Evolutionary conservation across 2,113 vertebrate species (phyloP), one percentile per base, ranked within the genome.

Genomic region (Oreocharis arfaki): DNA sequence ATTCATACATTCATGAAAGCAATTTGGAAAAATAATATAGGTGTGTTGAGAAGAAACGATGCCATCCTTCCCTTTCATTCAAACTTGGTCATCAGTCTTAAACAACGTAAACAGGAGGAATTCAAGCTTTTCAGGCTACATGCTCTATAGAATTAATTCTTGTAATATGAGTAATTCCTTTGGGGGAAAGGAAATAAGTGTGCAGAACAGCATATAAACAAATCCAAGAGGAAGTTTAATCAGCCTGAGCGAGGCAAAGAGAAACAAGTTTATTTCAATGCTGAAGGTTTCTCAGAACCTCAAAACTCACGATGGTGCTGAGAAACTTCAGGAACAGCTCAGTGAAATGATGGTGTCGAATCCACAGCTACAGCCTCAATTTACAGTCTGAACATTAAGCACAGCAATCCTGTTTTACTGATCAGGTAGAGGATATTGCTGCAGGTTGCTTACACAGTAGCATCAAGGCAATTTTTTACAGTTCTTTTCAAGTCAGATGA

Each of bases 291-390:
- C 95, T 70, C 80, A 93, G 81, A 89, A 47, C 37, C 42, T 83
- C 78, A 94, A 75, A 84, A 82, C 63, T 56, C 77, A 93, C 22
- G 9, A 78, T 5, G n/a, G 77, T 87, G 64, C 95, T 68, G 93
- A 97, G 80, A 97, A 96, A 95, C 96, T 97, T 95, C 94, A 97
- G 81, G 90, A 97, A 67, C 35, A 97, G 49, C 87, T 98, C 55
- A 86, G 87, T 77, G 94, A 95, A 82, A 96, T 88, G 64, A 94
- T 94, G 67, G 53, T 94, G 49, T 93, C 93, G 91, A 98, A 97
- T 93, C 95, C 90, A 90, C 95, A 89, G 24, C 94, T 97, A 69
- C 92, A 95, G 92, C 78, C 75, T 87, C 96, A 96, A 55, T 95
- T 98, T 93, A 79, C 46, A n/a, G 24, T 21, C 92, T 97, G 85